Conservation (phyloP, 2,797 vertebrate genomes). For the Apodemus agrarius region DNA sequence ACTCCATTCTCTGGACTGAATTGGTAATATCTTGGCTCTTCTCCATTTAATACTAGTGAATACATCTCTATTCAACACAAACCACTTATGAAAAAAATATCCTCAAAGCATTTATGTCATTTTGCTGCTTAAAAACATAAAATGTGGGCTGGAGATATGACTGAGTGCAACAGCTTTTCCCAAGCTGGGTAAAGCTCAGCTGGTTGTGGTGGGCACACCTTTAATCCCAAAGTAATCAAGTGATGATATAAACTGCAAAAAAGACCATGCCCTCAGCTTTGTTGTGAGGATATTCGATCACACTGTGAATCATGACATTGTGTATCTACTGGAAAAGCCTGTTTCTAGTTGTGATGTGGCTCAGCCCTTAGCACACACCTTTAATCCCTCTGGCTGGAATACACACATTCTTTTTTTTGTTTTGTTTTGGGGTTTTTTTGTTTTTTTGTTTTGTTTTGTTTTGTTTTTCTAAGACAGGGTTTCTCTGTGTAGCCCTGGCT, state of each 20-base stretch:
- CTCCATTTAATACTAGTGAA: not conserved
- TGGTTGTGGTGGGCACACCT: not conserved
- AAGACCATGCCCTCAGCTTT: not conserved
- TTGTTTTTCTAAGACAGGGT: no score
- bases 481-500: no score
- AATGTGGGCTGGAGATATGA: not conserved
- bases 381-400: no score
- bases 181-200: not conserved
- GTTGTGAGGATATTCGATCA: no score
- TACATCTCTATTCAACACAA: not conserved
- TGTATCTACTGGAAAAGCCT: no score
- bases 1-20: not conserved
- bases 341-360: no score
- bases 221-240: not conserved
- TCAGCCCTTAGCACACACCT: no score
- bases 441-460: no score
- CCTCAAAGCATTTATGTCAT: not conserved
- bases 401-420: no score
- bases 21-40: not conserved
- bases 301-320: no score
- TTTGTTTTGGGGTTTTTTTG: no score
- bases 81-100: not conserved
- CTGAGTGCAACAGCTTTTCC: not conserved
- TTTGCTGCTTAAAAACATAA: conserved; percentile 21
- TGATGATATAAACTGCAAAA: not conserved